Conservation (phyloP, 2,113 vertebrate species). For the Platysteira castanea region DNA sequence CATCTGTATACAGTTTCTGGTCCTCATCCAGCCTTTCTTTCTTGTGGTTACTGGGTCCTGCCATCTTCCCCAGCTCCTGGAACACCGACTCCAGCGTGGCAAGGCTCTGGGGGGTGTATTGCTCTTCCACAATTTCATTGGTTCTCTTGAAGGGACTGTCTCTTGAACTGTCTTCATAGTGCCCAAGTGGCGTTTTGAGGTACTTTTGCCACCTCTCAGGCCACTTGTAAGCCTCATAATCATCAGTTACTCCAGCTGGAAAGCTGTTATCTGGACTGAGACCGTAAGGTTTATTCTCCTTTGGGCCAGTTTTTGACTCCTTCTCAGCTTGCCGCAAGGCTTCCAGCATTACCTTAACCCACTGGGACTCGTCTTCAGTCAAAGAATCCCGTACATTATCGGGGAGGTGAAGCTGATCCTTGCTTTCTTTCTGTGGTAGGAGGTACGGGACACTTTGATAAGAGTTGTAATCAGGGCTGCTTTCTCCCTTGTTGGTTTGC, state of each 20-base stretch:
- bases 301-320: constrained; percentile 64
- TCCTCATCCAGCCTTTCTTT: constrained; percentile 81
- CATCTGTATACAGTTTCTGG: constrained; percentile 79
- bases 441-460: constrained; percentile 73
- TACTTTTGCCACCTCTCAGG: constrained; percentile 70
- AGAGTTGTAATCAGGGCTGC: constrained; percentile 72
- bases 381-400: constrained; percentile 68
- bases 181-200: constrained; percentile 76
- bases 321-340: constrained; percentile 83
- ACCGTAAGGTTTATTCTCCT: constrained; percentile 74
- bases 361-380: constrained; percentile 83
- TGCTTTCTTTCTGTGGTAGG: constrained; percentile 76
- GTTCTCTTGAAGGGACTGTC: constrained; percentile 89
- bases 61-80: constrained; percentile 88
- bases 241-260: constrained; percentile 62
- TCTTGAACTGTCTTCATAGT: constrained; percentile 83
- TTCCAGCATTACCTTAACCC: constrained; percentile 85
- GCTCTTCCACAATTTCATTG: constrained; percentile 92
- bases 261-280: constrained; percentile 73
- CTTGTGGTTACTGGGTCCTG: constrained; percentile 68
- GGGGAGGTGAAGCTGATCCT: constrained; percentile 64
- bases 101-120: constrained; percentile 92
- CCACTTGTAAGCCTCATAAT: constrained; percentile 83
- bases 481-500: constrained; percentile 79
- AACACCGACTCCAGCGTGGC: constrained; percentile 93